Evolutionary conservation across 2,113 vertebrate genomes (phyloP).

Genomic region (Hydropotes inermis): DNA sequence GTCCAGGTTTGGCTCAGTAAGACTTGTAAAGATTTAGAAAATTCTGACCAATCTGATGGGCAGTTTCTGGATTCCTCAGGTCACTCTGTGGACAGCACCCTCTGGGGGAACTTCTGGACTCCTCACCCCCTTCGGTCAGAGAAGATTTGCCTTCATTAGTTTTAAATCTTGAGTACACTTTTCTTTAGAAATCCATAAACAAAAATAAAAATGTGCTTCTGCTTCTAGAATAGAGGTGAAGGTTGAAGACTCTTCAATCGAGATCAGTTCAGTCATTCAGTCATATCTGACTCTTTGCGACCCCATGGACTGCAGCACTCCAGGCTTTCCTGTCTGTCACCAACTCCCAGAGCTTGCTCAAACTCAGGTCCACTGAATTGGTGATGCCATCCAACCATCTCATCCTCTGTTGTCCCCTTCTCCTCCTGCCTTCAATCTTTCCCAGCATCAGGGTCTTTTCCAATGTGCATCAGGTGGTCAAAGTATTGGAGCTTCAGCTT

Average conservation of each 20-base stretch:
- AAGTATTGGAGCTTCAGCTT: background rate
- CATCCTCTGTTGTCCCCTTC: background rate
- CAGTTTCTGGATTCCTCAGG: background rate
- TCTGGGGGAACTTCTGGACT: background rate
- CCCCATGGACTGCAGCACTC: background rate
- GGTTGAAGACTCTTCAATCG: background rate
- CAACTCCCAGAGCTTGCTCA: background rate
- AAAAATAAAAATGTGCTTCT: background rate
- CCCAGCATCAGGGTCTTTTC: background rate
- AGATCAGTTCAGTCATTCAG: background rate
- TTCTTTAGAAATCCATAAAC: background rate
- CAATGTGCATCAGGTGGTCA: background rate
- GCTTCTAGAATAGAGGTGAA: background rate
- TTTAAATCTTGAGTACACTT: background rate
- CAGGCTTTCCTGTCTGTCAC: background rate
- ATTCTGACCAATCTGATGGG: background rate
- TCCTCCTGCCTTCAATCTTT: background rate
- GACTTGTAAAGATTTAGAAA: background rate
- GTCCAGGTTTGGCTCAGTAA: background rate
- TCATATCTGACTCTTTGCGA: background rate
- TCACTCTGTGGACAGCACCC: background rate
- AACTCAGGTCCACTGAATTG: background rate
- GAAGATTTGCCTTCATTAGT: background rate
- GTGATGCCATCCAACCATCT: background rate
- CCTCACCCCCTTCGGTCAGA: background rate